Evolutionary conservation across 2,797 vertebrate species (phyloP).

Genomic region (Rhinichthys osculus): DNA sequence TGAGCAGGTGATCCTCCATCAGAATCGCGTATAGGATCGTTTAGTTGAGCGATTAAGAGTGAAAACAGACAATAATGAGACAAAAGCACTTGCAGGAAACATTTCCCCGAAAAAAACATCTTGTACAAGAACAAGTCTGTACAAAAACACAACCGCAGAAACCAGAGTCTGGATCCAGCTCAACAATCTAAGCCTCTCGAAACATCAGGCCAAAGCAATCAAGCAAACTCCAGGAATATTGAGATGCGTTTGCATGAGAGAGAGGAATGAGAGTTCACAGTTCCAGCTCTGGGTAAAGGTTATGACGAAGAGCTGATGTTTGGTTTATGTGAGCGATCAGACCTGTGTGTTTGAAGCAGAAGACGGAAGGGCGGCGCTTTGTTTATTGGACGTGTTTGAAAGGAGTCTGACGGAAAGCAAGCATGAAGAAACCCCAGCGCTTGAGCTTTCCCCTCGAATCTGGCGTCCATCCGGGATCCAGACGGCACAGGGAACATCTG

Average conservation of each 20-base stretch:
- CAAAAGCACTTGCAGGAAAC: conserved; percentile 76
- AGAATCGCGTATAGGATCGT: conserved; percentile 10
- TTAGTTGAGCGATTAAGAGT: conserved; percentile 29
- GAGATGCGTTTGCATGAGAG: conserved; percentile 60
- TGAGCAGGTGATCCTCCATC: neutral
- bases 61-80: conserved; percentile 63
- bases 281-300: conserved; percentile 69
- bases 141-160: conserved; percentile 63
- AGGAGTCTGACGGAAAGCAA: conserved; percentile 49
- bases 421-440: conserved; percentile 53
- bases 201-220: conserved; percentile 64
- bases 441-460: conserved; percentile 49
- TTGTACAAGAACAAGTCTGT: conserved; percentile 57
- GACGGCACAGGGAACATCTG: conserved; percentile 39
- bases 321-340: conserved; percentile 72
- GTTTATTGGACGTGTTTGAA: conserved; percentile 74
- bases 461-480: conserved; percentile 47
- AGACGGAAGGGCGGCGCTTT: conserved; percentile 56
- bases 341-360: conserved; percentile 56
- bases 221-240: conserved; percentile 51
- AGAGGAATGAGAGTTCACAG: conserved; percentile 37
- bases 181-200: conserved; percentile 60
- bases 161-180: conserved; percentile 66
- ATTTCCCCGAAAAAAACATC: conserved; percentile 71
- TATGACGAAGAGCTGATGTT: conserved; percentile 64